Conservation (phyloP, 2,888 invertebrate species). For the Sclerodermus sp. region DNA sequence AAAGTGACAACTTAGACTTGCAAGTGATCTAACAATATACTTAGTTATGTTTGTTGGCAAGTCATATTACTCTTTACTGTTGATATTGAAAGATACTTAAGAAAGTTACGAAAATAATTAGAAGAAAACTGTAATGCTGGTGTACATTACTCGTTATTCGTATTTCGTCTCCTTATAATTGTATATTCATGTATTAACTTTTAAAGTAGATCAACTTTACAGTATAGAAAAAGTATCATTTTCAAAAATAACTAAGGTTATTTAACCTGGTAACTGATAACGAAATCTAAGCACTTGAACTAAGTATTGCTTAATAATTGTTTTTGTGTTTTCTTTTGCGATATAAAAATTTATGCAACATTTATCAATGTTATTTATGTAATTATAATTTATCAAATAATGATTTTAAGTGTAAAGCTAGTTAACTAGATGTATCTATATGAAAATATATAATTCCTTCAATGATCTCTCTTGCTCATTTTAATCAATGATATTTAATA, state of each 20-base stretch:
- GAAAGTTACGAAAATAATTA: slow-evolving; percentile 16
- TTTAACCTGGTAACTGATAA: no score
- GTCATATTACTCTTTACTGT: slow-evolving; percentile 15
- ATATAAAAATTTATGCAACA: no score
- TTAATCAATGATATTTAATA: no score
- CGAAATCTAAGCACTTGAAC: no score
- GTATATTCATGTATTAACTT: slow-evolving; percentile 13
- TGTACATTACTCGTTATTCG: slow-evolving; percentile 35
- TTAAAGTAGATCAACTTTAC: slow-evolving; percentile 1
- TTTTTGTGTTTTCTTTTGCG: not conserved
- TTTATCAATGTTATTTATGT: no score
- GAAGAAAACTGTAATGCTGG: slow-evolving; percentile 25
- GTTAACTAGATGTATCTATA: no score
- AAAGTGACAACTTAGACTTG: slow-evolving; percentile 19
- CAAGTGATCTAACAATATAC: slow-evolving; percentile 18
- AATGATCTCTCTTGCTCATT: no score
- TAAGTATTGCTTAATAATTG: not conserved
- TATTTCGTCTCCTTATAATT: slow-evolving; percentile 27
- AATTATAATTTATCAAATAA: slow-evolving; percentile 6
- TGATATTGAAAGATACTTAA: slow-evolving; percentile 14
- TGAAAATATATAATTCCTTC: no score
- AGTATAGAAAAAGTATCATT: no score
- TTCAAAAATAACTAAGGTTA: no score
- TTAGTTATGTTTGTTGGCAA: slow-evolving; percentile 13
- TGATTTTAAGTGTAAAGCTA: slow-evolving; percentile 19